Conservation (phyloP, 2,113 vertebrate species). For the Salvelinus alpinus region DNA sequence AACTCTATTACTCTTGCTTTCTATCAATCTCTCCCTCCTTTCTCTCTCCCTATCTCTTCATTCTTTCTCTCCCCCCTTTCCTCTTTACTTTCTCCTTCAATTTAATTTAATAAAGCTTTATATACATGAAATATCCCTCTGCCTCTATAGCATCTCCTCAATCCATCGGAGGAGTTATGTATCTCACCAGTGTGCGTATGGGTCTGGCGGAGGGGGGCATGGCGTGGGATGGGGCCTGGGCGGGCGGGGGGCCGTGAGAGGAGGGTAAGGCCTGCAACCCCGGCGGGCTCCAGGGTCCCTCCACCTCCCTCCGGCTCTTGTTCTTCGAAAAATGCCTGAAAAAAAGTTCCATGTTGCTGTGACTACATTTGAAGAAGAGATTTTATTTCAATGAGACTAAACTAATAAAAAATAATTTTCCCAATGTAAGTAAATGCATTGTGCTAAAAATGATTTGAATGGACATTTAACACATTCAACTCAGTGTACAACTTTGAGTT, state of each 20-base stretch:
- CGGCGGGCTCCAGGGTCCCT: constrained; percentile 71
- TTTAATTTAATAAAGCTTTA: constrained; percentile 10
- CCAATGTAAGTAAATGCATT: no score
- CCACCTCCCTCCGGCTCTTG: constrained; percentile 72
- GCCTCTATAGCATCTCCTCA: no score
- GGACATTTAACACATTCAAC: no score
- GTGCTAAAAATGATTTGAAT: no score
- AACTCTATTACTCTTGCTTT: not conserved
- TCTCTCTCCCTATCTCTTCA: not conserved
- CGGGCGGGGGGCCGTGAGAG: constrained; percentile 62
- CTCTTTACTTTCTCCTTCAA: not conserved
- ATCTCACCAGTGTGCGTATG: constrained; percentile 69
- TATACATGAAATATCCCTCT: not conserved
- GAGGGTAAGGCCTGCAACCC: constrained; percentile 74
- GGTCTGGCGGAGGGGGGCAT: constrained; percentile 67
- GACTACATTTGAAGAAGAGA: not conserved
- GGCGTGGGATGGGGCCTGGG: constrained; percentile 56
- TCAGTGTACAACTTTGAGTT: not conserved
- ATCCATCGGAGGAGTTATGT: not conserved
- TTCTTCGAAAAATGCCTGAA: constrained; percentile 85
- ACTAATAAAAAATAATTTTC: not conserved
- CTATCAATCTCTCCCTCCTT: constrained; percentile 5
- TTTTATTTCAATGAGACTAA: not conserved
- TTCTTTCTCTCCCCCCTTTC: not conserved
- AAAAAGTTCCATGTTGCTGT: not conserved